Evolutionary conservation across 1,140 invertebrate species (phyloP), one percentile per base, ranked within the genome.

Genomic region (Drosophila malerkotliana): DNA sequence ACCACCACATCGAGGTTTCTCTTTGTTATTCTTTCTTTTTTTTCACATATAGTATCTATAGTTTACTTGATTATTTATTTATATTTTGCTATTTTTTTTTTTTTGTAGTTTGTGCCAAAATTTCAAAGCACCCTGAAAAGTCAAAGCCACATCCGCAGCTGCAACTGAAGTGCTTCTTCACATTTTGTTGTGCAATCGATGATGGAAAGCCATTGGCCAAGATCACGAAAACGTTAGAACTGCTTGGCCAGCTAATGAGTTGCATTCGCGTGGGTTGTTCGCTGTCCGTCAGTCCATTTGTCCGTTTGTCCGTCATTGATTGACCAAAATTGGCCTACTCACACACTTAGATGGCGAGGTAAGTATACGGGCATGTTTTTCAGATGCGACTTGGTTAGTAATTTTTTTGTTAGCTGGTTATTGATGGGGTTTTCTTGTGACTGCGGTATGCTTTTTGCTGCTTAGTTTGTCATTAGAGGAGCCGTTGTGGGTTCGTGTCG

Each of bases 261-360:
- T 85, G 58, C 55, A 72, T 78, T 72, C 79, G 69, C 61, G 47
- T 85, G 72, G 82, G 82, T 54, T 77, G 75, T 37, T 12, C 34
- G 12, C 34, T 12, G 34, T 37, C 34, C 34, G 10, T 4, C 32
- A 9, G 32, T 34, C 32, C 32, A 10, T 37, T 3, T 10, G 10
- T 34, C 32, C 9, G 10, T 37, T 56, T 62, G 53, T 75, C 62
- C 75, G 69, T 67, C 82, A 85, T 87, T 85, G 82, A 85, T 85
- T 87, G 83, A 87, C 82, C 83, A 85, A 85, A 85, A 85, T 87
- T 81, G 79, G 83, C 77, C 51, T 61, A 59, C 69, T 54, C 62
- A 74, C 54, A 64, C 58, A 68, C n/a, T 32, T 34, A 12, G 51
- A 12, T 15, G 14, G 9, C 18, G 5, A 10, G 44, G 30, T 53